A percentile compares a stretch with the other conserved stretches of the same genome.
These are phyloP conservation scores for Colossoma macropomum DNA, from an alignment of 2,113 vertebrate species.

Conservation along the genomic window DNA sequence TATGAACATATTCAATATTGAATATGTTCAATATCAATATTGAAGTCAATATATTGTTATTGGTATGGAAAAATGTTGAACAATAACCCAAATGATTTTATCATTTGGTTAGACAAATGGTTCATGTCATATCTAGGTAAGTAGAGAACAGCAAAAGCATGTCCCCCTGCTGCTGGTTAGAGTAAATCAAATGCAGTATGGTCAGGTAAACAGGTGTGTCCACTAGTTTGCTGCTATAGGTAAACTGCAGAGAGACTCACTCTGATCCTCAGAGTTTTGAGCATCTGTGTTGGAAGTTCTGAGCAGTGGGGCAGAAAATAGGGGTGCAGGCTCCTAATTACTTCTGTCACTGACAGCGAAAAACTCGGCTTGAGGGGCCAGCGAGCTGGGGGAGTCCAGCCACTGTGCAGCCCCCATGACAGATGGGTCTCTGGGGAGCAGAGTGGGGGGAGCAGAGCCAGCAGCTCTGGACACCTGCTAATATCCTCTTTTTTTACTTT, in stretches of 20 bases:
- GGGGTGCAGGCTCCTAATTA: slow-evolving; percentile 43
- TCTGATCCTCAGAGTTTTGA: not conserved
- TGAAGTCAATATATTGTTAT: too few relatives aligned
- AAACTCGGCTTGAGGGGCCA: slow-evolving; percentile 2
- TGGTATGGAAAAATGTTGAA: too few relatives aligned
- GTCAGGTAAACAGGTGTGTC: slow-evolving; percentile 31
- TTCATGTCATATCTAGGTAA: not conserved
- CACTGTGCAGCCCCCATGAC: slow-evolving; percentile 9
- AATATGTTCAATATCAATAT: too few relatives aligned
- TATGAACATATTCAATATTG: too few relatives aligned
- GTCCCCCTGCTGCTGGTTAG: not conserved
- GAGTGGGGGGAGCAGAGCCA: not conserved
- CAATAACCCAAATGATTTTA: too few relatives aligned
- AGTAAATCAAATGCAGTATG: slow-evolving; percentile 10
- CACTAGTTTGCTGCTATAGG: slow-evolving; percentile 19
- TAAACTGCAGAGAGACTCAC: not conserved
- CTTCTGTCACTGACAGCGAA: slow-evolving; percentile 42
- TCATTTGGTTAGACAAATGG: not conserved
- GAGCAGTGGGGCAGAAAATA: slow-evolving; percentile 47
- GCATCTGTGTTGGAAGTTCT: slow-evolving; percentile 13
- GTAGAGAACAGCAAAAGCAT: not conserved
- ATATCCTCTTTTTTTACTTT: not conserved
- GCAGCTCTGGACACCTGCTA: not conserved
- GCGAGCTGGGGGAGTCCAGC: slow-evolving; percentile 2
- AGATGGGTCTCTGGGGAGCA: not conserved